A percentile compares a stretch with the other conserved stretches of the same genome.
Conservation (phyloP, 2,797 vertebrate species). For the Cuculus canorus region DNA sequence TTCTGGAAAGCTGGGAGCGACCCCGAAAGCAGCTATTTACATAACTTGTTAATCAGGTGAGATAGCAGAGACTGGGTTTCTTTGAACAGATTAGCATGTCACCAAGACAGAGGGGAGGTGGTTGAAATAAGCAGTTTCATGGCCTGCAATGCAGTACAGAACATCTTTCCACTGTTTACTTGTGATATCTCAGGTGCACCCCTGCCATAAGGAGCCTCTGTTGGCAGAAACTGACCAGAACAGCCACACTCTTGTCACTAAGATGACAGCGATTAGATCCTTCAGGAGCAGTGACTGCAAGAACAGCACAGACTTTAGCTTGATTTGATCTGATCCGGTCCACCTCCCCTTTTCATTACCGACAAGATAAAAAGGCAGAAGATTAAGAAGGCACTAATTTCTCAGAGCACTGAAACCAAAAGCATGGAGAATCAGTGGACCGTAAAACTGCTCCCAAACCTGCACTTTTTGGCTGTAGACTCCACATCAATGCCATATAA, state of each 20-base stretch:
- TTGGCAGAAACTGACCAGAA: slow-evolving; percentile 42
- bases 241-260: background rate
- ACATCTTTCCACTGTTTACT: slow-evolving; percentile 2
- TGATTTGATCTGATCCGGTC: background rate
- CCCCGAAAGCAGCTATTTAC: background rate
- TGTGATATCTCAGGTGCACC: slow-evolving; percentile 14
- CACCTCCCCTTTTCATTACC: slow-evolving; percentile 30
- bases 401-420: slow-evolving; percentile 1
- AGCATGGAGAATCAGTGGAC: background rate
- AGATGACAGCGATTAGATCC: slow-evolving; percentile 2
- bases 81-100: background rate
- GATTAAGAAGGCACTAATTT: background rate
- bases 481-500: background rate
- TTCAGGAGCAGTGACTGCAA: background rate
- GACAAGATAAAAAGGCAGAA: background rate
- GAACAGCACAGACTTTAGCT: slow-evolving; percentile 30
- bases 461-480: background rate
- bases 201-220: slow-evolving; percentile 59
- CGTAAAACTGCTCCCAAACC: slow-evolving; percentile 2
- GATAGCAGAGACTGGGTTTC: background rate
- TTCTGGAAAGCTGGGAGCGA: background rate
- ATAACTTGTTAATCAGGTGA: slow-evolving; percentile 6
- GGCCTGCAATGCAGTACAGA: slow-evolving; percentile 54
- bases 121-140: slow-evolving; percentile 14
- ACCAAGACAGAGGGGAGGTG: rapidly evolving